A percentile compares a stretch with the other conserved stretches of the same genome.
Evolutionary conservation across 2,888 invertebrate species (phyloP).

Genomic region (Chrysodeixis includens): DNA sequence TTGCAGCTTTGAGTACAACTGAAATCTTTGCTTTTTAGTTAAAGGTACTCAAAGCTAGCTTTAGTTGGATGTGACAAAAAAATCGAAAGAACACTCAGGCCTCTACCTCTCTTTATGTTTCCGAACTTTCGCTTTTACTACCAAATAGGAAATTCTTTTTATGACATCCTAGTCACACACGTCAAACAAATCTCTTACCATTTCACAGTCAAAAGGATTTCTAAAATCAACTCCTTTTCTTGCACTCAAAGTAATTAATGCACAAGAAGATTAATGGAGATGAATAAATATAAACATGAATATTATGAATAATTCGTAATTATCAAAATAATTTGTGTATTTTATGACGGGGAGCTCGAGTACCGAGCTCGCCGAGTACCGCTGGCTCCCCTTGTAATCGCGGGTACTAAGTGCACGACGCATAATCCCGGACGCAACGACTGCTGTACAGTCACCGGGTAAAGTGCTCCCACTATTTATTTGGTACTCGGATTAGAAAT

Average conservation of each 20-base stretch:
- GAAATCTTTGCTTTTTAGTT: too few species aligned
- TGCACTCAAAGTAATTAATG: conserved; percentile 14
- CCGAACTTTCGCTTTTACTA: neutral
- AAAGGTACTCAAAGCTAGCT: too few species aligned
- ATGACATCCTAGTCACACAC: neutral
- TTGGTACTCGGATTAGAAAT: neutral
- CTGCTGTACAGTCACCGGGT: conserved; percentile 56
- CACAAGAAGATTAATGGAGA: conserved; percentile 23
- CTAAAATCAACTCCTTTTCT: neutral
- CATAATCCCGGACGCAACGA: conserved; percentile 67
- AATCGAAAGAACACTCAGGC: too few species aligned
- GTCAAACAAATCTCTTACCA: neutral
- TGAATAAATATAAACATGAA: conserved; percentile 35
- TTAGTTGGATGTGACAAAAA: too few species aligned
- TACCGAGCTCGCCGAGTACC: conserved; percentile 32
- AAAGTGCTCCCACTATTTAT: conserved; percentile 46
- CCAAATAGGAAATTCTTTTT: neutral
- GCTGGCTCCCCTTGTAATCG: conserved; percentile 61
- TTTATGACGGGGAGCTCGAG: conserved; percentile 51
- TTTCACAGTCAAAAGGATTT: neutral
- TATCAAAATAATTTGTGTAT: conserved; percentile 57
- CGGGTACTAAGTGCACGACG: conserved; percentile 74
- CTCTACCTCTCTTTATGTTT: neutral
- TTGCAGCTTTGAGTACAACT: too few species aligned
- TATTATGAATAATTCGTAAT: conserved; percentile 56